Percentiles rank a stretch among this genome's conserved stretches.
phyloP scores from a whole-genome alignment of 2,888 invertebrate genomes.

The Scaptomyza caliginosa region DNA sequence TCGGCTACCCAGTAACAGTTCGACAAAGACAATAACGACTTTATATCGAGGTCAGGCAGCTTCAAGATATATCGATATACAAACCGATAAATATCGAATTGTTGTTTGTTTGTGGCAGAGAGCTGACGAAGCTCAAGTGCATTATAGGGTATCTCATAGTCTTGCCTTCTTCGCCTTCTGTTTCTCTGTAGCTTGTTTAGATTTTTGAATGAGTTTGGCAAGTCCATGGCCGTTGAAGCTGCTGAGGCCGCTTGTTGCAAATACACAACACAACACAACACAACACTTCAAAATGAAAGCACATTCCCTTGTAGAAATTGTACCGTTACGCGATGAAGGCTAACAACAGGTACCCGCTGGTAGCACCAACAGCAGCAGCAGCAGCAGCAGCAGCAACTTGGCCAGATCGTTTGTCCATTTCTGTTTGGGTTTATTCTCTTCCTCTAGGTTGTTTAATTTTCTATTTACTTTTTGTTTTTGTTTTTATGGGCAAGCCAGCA shows the following conservation, averaged over 20 bases:
- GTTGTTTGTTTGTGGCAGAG: too few species aligned
- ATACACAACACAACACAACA: constrained; percentile 17
- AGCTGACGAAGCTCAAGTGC: too few species aligned
- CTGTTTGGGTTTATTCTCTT: constrained; percentile 59
- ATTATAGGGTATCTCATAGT: background rate
- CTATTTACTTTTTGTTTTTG: background rate
- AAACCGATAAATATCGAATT: background rate
- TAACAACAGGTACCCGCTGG: constrained; percentile 47
- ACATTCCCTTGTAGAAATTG: constrained; percentile 79
- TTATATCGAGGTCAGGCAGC: too few species aligned
- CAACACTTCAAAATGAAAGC: constrained; percentile 80
- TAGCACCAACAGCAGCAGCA: background rate
- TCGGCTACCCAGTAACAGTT: constrained; percentile 1
- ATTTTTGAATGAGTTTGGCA: constrained; percentile 62
- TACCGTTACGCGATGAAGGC: constrained; percentile 69
- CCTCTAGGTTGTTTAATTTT: too few species aligned
- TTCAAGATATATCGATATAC: too few species aligned
- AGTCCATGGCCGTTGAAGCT: constrained; percentile 47
- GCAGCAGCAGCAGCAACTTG: background rate
- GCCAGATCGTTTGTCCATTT: constrained; percentile 66
- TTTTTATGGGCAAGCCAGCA: constrained; percentile 53
- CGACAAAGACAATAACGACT: too few species aligned
- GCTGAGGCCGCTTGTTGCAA: constrained; percentile 40
- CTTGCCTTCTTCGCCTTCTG: background rate
- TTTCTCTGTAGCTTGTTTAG: constrained; percentile 32